phyloP scores from a whole-genome alignment of 2,113 vertebrate species.

The Python bivittatus region DNA sequence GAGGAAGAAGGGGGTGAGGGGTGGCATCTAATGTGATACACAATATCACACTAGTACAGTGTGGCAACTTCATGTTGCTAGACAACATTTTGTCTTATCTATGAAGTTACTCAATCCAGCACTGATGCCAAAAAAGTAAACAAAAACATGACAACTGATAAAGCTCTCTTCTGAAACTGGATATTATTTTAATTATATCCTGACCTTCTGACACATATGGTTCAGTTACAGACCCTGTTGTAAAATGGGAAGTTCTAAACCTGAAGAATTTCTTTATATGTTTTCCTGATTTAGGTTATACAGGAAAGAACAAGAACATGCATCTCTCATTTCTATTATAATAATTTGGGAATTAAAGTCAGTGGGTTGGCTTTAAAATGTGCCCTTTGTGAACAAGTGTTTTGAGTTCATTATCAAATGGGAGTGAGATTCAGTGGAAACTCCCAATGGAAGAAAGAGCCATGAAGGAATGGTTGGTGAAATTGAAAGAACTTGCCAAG shows the following conservation, averaged over 20 bases:
- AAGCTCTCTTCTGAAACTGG: not conserved
- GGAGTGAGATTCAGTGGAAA: not conserved
- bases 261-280: not conserved
- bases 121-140: slow-evolving; percentile 6
- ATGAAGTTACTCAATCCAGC: not conserved
- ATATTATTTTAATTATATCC: not conserved
- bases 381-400: not conserved
- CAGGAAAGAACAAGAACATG: not conserved
- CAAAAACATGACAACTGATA: slow-evolving; percentile 2
- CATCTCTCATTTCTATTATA: not conserved
- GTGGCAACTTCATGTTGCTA: not conserved
- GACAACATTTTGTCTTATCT: not conserved
- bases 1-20: not conserved
- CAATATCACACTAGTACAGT: too few relatives aligned
- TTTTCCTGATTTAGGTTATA: not conserved
- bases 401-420: not conserved
- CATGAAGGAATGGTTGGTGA: too few relatives aligned
- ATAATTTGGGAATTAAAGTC: not conserved
- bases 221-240: not conserved
- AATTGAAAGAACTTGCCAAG: too few relatives aligned
- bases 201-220: not conserved
- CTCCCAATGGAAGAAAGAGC: not conserved
- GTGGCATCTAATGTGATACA: not conserved
- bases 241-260: slow-evolving; percentile 11
- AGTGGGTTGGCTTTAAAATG: not conserved